phyloP scores from a whole-genome alignment of 2,113 vertebrate genomes.

The Heterotis niloticus region DNA sequence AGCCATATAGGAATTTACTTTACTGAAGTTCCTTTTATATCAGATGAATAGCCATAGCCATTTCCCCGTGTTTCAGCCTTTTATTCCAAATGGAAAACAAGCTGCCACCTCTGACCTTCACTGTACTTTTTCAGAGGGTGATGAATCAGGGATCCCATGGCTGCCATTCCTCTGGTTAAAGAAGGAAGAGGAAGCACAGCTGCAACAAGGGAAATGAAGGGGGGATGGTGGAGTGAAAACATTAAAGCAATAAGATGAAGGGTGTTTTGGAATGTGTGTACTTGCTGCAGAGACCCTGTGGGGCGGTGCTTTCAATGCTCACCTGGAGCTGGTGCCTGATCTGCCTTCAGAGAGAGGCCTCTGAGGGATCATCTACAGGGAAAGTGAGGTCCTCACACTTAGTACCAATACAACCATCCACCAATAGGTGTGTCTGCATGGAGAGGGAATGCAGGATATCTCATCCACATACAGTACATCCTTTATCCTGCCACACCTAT shows the following conservation, averaged over 20 bases:
- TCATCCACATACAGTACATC: not conserved
- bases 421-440: not conserved
- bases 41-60: conserved; percentile 73
- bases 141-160: conserved; percentile 54
- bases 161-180: conserved; percentile 14
- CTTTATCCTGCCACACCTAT: not conserved
- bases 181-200: conserved; percentile 19
- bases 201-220: conserved; percentile 16
- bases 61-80: conserved; percentile 64
- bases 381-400: conserved; percentile 37
- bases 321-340: conserved; percentile 33
- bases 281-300: conserved; percentile 39
- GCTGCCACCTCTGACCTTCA: conserved; percentile 40
- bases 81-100: conserved; percentile 74
- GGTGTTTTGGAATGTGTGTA: conserved; percentile 51
- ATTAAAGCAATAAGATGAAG: conserved; percentile 50
- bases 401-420: conserved; percentile 15
- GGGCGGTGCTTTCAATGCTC: conserved; percentile 30
- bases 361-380: conserved; percentile 41
- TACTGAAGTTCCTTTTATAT: conserved; percentile 68
- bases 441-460: not conserved
- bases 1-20: conserved; percentile 60
- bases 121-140: conserved; percentile 48
- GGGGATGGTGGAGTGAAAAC: conserved; percentile 17
- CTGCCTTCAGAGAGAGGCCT: conserved; percentile 34